phyloP scores from a whole-genome alignment of 2,797 vertebrate species.

The Neosilurus hyrtlii region DNA sequence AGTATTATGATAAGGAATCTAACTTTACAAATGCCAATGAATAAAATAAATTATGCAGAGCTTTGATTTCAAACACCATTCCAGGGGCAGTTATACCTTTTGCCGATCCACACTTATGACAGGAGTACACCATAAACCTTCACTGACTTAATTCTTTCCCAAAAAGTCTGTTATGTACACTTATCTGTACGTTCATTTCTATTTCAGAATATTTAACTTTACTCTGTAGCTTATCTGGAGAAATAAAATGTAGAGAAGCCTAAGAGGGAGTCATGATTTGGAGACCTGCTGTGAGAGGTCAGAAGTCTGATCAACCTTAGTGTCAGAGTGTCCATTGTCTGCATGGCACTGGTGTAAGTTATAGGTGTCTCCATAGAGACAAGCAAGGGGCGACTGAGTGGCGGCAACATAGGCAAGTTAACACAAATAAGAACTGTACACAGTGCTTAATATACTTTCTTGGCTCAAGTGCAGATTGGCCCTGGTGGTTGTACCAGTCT shows the following conservation, averaged over 20 bases:
- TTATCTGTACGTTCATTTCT: not conserved
- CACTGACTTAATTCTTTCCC: not conserved
- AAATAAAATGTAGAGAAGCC: slow-evolving; percentile 63
- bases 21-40: not conserved
- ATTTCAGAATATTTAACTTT: not conserved
- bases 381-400: slow-evolving; percentile 88
- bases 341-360: slow-evolving; percentile 84
- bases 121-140: not conserved
- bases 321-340: slow-evolving; percentile 95
- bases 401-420: slow-evolving; percentile 73
- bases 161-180: not conserved
- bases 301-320: slow-evolving; percentile 98
- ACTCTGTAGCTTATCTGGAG: slow-evolving; percentile 30
- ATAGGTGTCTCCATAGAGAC: slow-evolving; percentile 97
- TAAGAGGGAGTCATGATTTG: slow-evolving; percentile 84
- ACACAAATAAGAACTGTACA: slow-evolving; percentile 52
- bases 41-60: not conserved
- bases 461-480: slow-evolving; percentile 33
- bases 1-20: not conserved
- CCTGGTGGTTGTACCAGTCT: not conserved
- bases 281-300: slow-evolving; percentile 79
- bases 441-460: slow-evolving; percentile 49
- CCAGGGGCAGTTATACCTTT: not conserved
- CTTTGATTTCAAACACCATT: not conserved
- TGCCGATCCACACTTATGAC: not conserved